These are phyloP conservation scores for Drosophila malerkotliana DNA, from an alignment of 1,140 invertebrate genomes.

Conservation along the genomic window DNA sequence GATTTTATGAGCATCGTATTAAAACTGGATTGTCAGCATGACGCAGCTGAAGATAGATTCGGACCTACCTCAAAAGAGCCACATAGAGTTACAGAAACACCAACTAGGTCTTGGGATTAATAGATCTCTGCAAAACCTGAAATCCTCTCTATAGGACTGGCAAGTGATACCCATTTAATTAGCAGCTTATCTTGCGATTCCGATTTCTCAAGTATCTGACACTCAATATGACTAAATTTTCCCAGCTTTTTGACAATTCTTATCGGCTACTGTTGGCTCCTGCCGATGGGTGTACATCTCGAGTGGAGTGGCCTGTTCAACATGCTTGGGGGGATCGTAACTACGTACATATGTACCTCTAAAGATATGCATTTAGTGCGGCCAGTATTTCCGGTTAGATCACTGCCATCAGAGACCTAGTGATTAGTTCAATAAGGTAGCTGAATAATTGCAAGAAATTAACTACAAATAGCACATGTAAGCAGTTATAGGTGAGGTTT, in stretches of 20 bases:
- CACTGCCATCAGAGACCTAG: conserved; percentile 36
- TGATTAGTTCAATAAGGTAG: conserved; percentile 70
- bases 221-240: conserved; percentile 29
- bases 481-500: conserved; percentile 18
- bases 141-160: too few relatives aligned
- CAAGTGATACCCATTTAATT: not conserved
- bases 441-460: conserved; percentile 76
- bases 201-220: conserved; percentile 18
- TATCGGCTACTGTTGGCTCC: conserved; percentile 16
- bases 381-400: conserved; percentile 71
- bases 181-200: conserved; percentile 27
- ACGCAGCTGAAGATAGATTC: not conserved
- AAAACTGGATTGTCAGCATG: conserved; percentile 5
- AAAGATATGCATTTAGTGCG: conserved; percentile 17
- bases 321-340: not conserved
- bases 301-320: conserved; percentile 23
- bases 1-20: conserved; percentile 19
- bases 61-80: conserved; percentile 11
- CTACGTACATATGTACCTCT: not conserved
- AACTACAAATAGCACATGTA: conserved; percentile 55
- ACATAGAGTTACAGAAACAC: not conserved
- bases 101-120: not conserved
- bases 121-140: too few relatives aligned
- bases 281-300: conserved; percentile 12
- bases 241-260: conserved; percentile 31